Conservation (phyloP, 1,140 invertebrate genomes). For the Gryon sp. region DNA sequence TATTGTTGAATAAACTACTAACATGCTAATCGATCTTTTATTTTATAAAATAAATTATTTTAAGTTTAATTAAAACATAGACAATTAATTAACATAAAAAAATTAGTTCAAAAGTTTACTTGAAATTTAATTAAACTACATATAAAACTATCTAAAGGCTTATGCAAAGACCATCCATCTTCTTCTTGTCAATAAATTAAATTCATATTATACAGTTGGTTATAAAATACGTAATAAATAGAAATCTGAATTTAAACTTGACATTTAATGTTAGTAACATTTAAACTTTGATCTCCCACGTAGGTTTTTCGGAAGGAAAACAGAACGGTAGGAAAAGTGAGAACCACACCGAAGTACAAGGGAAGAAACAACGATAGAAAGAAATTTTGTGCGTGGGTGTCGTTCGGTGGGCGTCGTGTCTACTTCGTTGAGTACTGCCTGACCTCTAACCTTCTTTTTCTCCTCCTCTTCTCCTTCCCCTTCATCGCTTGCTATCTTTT, state of each 20-base stretch:
- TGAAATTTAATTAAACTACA: too few species aligned
- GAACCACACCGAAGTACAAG: slow-evolving; percentile 53
- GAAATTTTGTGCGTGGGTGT: slow-evolving; percentile 73
- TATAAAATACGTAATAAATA: too few species aligned
- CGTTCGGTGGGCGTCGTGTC: slow-evolving; percentile 76
- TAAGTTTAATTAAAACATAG: too few species aligned
- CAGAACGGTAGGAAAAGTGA: slow-evolving; percentile 52
- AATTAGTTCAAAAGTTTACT: too few species aligned
- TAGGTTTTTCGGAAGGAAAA: slow-evolving; percentile 39
- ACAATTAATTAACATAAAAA: too few species aligned
- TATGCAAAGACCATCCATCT: too few species aligned
- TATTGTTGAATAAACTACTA: slow-evolving; percentile 37
- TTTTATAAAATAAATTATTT: slow-evolving; percentile 26
- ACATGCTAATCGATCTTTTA: slow-evolving; percentile 41
- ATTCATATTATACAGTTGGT: too few species aligned
- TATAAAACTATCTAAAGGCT: too few species aligned
- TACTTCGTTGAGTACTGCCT: slow-evolving; percentile 73
- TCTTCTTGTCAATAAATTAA: too few species aligned
- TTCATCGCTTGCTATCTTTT: slow-evolving; percentile 44
- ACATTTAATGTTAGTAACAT: too few species aligned
- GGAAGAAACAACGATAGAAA: slow-evolving; percentile 58
- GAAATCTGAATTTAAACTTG: too few species aligned
- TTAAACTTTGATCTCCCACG: slow-evolving; percentile 1
- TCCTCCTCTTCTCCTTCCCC: slow-evolving; percentile 65
- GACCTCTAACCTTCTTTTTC: slow-evolving; percentile 73